A percentile compares a stretch with the other conserved stretches of the same genome.
These are phyloP conservation scores for Petrophora chlorosata DNA, from an alignment of 2,888 invertebrate species.

Conservation along the genomic window DNA sequence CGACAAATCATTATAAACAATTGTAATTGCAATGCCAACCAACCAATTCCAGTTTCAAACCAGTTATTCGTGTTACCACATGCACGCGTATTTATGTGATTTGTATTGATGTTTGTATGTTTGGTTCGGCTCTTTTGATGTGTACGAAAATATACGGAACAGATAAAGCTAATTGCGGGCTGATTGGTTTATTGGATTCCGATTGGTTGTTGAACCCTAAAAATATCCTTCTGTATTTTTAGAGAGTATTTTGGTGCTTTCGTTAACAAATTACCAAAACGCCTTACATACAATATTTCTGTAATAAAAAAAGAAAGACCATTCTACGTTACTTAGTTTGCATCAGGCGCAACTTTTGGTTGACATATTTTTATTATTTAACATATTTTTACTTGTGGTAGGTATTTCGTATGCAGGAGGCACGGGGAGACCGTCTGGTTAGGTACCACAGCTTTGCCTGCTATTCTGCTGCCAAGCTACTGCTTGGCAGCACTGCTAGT, in stretches of 20 bases:
- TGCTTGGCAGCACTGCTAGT: too few species aligned
- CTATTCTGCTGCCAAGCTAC: too few species aligned
- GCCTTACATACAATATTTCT: too few species aligned
- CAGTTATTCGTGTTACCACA: background rate
- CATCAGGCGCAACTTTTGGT: too few species aligned
- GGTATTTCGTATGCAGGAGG: too few species aligned
- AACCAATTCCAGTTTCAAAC: background rate
- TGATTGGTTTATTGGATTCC: slow-evolving; percentile 23
- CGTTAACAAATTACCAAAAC: too few species aligned
- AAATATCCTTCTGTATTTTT: slow-evolving; percentile 11
- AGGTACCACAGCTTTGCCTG: too few species aligned
- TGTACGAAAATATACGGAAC: slow-evolving; percentile 14
- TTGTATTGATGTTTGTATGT: slow-evolving; percentile 4
- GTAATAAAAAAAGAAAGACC: too few species aligned
- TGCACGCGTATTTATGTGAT: slow-evolving; percentile 7
- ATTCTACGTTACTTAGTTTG: too few species aligned
- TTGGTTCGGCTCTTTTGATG: slow-evolving; percentile 15
- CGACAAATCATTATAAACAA: slow-evolving; percentile 1
- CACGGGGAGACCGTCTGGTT: too few species aligned
- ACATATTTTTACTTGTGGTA: too few species aligned
- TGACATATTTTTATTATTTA: too few species aligned
- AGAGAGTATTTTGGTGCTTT: background rate
- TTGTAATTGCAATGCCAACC: background rate
- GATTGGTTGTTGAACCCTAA: slow-evolving; percentile 12
- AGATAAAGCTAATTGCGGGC: slow-evolving; percentile 22